Evolutionary conservation across 1,140 invertebrate genomes (phyloP), one percentile per base, ranked within the genome.

Genomic region (Eupristina koningsbergeri): DNA sequence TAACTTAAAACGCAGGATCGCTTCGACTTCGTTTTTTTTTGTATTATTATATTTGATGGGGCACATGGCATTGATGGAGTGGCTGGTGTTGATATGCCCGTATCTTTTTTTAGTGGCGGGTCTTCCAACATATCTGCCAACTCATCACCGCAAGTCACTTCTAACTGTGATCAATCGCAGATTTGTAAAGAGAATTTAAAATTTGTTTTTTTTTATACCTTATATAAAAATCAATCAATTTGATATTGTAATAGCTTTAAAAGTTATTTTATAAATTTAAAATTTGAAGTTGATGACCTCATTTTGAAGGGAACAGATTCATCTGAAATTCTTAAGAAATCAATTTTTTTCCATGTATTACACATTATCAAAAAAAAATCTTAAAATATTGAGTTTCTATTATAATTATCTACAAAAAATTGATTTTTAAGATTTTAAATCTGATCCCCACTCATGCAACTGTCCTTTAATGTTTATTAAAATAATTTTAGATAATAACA

Each of bases 91-190:
- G 90, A 89, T 64, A 88, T 84, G 76, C 88, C 89, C 84, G 87
- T 87, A 81, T 90, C 90, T 89, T 89, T 90, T 87, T 90, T 89
- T 80, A 86, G 89, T 79, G 91, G 89, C 88, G 90, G 90, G 84
- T 91, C 91, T 89, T 91, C 90, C 89, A 91, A 87, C 89, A 90
- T 91, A 86, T 91, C 91, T 80, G 90, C 88, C 88, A 91, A 88
- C 85, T 91, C 91, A 77, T 91, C 91, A 58, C 90, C 90, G 86
- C 88, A 90, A 90, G 90, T 91, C 87, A 91, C 89, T 90, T 91
- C 91, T 89, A 91, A 90, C 91, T 91, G 86, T 80, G 86, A 67
- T 76, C n/a, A 80, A 75, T 74, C 75, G 71, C 78, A 75, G 53
- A 67, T 67, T 75, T 13, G 77, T 84, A 7, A 80, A 78, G 61